phyloP scores from a whole-genome alignment of 2,888 invertebrate species.

The Athripsodes cinereus region DNA sequence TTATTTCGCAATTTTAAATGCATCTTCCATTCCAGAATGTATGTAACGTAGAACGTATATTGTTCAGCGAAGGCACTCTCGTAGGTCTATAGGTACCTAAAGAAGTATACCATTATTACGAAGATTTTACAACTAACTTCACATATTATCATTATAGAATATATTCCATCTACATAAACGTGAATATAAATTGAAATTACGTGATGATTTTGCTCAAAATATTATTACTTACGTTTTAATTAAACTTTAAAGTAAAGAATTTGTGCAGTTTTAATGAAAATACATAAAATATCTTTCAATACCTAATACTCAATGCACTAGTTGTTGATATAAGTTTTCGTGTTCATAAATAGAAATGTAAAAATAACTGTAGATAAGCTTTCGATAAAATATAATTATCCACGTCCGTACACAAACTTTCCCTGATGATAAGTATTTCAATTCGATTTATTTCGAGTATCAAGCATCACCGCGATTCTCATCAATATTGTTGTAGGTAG shows the following conservation, averaged over 20 bases:
- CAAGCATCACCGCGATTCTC: no score
- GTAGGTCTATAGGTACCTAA: neutral
- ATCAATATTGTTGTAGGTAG: no score
- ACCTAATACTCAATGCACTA: slow-evolving; percentile 8
- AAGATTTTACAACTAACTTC: no score
- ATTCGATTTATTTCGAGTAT: no score
- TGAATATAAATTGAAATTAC: neutral
- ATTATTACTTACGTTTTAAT: neutral
- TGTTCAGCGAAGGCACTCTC: neutral
- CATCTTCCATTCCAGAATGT: neutral
- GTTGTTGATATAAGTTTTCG: neutral
- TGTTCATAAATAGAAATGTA: no score
- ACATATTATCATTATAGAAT: no score
- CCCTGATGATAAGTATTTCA: no score
- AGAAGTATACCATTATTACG: neutral
- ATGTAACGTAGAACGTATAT: neutral
- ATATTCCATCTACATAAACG: neutral
- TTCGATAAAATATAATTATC: no score
- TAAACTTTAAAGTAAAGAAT: neutral
- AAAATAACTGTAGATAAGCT: no score
- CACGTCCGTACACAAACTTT: no score
- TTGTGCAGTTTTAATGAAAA: neutral
- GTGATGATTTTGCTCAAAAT: neutral
- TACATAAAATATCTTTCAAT: no score
- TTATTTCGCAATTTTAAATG: slow-evolving; percentile 1